These are phyloP conservation scores for Crambe crambe DNA, from an alignment of 37 sponge, comb jelly and placozoan genomes.

Conservation along the genomic window DNA sequence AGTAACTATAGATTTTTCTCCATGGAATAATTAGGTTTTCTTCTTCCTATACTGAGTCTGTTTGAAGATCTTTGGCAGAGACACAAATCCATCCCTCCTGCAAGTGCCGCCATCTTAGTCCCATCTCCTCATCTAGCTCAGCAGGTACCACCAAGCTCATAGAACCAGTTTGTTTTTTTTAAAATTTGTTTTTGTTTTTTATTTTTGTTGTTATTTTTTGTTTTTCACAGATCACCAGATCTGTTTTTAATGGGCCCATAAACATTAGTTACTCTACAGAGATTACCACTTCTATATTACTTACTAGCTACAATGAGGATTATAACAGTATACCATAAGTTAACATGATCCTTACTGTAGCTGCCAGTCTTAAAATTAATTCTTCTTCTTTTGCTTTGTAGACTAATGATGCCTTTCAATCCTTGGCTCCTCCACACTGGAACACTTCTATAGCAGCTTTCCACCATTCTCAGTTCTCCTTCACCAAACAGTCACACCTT, in stretches of 20 bases:
- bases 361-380: too few species aligned
- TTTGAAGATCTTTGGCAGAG: slow-evolving; percentile 1
- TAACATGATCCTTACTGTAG: too few species aligned
- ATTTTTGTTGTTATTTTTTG: too few species aligned
- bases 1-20: too few species aligned
- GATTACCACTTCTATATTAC: too few species aligned
- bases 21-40: slow-evolving; percentile 72
- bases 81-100: slow-evolving; percentile 7
- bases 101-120: slow-evolving; percentile 58
- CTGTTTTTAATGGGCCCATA: not conserved
- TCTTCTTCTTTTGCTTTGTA: too few species aligned
- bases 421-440: slow-evolving; percentile 27
- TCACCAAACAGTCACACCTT: slow-evolving; percentile 35
- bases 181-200: too few species aligned
- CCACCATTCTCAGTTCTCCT: slow-evolving; percentile 8
- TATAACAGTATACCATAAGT: too few species aligned
- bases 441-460: slow-evolving; percentile 24
- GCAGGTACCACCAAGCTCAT: slow-evolving; percentile 81
- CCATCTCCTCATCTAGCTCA: slow-evolving; percentile 80
- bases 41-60: slow-evolving; percentile 53
- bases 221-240: too few species aligned
- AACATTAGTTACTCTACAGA: too few species aligned
- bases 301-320: too few species aligned
- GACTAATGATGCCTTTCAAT: slow-evolving; percentile 44
- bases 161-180: too few species aligned